A percentile compares a stretch with the other conserved stretches of the same genome.
These are phyloP conservation scores for Drosophila setosimentum DNA, from an alignment of 2,888 invertebrate species.

Conservation along the genomic window DNA sequence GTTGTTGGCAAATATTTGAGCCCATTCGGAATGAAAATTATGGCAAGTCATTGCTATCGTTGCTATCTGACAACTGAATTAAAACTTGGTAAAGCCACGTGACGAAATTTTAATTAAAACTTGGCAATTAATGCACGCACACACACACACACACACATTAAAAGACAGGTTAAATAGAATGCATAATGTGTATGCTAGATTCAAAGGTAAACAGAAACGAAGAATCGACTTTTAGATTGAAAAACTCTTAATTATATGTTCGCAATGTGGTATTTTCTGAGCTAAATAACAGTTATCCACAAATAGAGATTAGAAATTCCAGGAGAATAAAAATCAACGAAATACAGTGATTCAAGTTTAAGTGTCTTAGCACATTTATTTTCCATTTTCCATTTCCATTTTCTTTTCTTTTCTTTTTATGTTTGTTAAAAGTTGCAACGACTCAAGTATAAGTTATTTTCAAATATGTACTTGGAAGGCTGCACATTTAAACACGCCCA, in stretches of 20 bases:
- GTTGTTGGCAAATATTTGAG: conserved; percentile 54
- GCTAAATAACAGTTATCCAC: not conserved
- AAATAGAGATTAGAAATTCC: not conserved
- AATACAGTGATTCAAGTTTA: fast-evolving
- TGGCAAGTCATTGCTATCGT: conserved; percentile 56
- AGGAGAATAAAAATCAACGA: not conserved
- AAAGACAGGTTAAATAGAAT: not conserved
- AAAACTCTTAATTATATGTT: not conserved
- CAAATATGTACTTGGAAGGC: not conserved
- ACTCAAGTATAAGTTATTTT: not conserved
- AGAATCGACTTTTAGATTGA: not conserved
- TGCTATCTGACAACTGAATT: conserved; percentile 43
- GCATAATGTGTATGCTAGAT: not conserved
- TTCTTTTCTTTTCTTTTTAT: not conserved
- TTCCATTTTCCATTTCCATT: not conserved
- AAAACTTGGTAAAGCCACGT: conserved; percentile 34
- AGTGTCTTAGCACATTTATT: not conserved
- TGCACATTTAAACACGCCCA: not conserved
- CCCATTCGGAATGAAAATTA: conserved; percentile 59
- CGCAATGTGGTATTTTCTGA: not conserved
- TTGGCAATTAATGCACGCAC: conserved; percentile 44
- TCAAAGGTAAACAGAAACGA: not conserved
- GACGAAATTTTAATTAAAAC: conserved; percentile 77
- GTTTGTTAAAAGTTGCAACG: not conserved
- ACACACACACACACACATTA: conserved; percentile 6